phyloP scores from a whole-genome alignment of 2,113 vertebrate genomes.

The Euleptes europaea region DNA sequence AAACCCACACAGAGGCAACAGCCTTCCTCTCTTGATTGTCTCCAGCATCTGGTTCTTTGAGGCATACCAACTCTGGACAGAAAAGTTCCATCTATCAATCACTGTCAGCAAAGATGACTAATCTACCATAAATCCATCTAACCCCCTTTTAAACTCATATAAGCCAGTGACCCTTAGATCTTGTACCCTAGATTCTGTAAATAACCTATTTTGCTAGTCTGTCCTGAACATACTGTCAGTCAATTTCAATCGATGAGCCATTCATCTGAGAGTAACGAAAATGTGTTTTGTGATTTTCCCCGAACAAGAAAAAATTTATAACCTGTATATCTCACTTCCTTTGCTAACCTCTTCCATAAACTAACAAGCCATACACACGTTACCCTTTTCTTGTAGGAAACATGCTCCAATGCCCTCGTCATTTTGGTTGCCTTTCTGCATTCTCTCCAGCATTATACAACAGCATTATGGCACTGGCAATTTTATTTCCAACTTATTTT shows the following conservation, averaged over 20 bases:
- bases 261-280: neutral
- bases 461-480: too few species aligned
- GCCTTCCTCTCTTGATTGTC: too few species aligned
- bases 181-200: too few species aligned
- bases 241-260: neutral
- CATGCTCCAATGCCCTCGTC: neutral
- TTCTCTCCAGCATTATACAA: neutral
- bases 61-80: neutral
- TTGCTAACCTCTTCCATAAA: neutral
- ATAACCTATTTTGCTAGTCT: too few species aligned
- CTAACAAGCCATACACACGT: neutral
- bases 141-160: too few species aligned
- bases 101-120: neutral
- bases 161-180: too few species aligned
- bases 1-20: too few species aligned
- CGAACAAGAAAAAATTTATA: too few species aligned
- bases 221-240: neutral
- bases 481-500: too few species aligned
- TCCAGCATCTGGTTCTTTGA: too few species aligned
- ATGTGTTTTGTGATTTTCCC: too few species aligned
- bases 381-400: neutral
- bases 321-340: too few species aligned
- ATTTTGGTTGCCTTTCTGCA: neutral
- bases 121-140: neutral
- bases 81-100: neutral